A percentile compares a stretch with the other conserved stretches of the same genome.
Conservation (phyloP, 2,888 invertebrate genomes). For the Drosophila subquinaria region DNA sequence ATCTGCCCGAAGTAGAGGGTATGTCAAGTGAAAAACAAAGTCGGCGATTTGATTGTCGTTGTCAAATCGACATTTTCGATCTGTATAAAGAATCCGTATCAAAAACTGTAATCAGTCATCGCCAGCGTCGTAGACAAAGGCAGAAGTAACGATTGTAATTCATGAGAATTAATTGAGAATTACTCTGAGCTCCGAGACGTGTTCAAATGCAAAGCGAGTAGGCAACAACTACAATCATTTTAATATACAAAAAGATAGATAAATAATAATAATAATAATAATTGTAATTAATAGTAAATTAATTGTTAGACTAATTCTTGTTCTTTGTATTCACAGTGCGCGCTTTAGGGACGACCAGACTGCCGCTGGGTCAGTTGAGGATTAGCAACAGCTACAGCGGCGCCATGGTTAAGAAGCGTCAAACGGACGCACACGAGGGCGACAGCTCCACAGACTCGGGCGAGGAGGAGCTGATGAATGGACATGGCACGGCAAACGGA, state of each 20-base stretch:
- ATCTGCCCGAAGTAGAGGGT: neutral
- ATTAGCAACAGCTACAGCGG: constrained; percentile 27
- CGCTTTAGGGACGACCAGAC: constrained; percentile 15
- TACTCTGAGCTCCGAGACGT: neutral
- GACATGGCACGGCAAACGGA: constrained; percentile 37
- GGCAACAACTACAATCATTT: neutral
- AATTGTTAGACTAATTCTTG: neutral
- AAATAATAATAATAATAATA: neutral
- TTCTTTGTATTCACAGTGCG: constrained; percentile 34
- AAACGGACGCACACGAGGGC: constrained; percentile 89
- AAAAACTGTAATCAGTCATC: constrained; percentile 30
- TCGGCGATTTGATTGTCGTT: constrained; percentile 9
- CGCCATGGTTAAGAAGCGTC: constrained; percentile 91
- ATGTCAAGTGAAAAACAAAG: constrained; percentile 21
- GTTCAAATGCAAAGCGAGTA: constrained; percentile 11
- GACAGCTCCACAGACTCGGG: constrained; percentile 90
- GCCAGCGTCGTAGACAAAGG: constrained; percentile 21
- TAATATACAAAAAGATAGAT: neutral
- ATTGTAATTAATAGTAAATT: neutral
- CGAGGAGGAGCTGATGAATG: constrained; percentile 87
- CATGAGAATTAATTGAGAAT: neutral
- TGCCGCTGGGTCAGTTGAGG: constrained; percentile 49
- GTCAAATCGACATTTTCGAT: constrained; percentile 25
- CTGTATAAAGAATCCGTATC: constrained; percentile 23
- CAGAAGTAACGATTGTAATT: neutral